A percentile compares a stretch with the other conserved stretches of the same genome.
Conservation (phyloP, 1,140 invertebrate species). For the Monochamus saltuarius region DNA sequence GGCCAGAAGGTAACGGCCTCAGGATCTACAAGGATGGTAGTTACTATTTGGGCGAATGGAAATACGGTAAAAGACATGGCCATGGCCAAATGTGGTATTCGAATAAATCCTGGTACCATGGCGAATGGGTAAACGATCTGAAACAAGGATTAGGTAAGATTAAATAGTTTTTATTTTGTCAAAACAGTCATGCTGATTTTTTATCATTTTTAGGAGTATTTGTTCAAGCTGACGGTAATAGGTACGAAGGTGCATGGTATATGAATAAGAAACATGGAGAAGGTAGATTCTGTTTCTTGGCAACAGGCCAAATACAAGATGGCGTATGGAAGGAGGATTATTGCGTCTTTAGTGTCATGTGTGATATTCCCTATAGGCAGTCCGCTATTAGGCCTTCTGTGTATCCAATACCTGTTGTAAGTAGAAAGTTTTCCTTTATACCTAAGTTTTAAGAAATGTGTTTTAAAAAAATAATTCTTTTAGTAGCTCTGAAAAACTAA, state of each 20-base stretch:
- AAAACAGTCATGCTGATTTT: conserved; percentile 1
- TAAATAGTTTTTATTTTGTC: neutral
- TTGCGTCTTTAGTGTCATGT: conserved; percentile 56
- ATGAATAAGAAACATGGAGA: conserved; percentile 58
- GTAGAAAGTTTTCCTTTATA: conserved; percentile 12
- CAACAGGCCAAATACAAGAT: conserved; percentile 61
- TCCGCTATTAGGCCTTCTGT: conserved; percentile 54
- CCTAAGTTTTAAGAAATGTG: too few species aligned
- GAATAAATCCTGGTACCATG: conserved; percentile 59
- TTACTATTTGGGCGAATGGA: conserved; percentile 65
- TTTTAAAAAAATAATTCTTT: too few species aligned
- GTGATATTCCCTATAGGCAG: conserved; percentile 59
- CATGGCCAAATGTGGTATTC: conserved; percentile 64
- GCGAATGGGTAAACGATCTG: conserved; percentile 55
- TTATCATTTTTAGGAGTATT: conserved; percentile 31
- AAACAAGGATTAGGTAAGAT: conserved; percentile 44
- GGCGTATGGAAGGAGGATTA: conserved; percentile 58
- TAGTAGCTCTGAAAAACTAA: too few species aligned
- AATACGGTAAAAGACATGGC: conserved; percentile 59
- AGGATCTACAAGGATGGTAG: conserved; percentile 58
- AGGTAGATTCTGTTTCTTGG: conserved; percentile 62
- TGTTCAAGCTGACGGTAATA: conserved; percentile 55
- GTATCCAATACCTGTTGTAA: conserved; percentile 59
- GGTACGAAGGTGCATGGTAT: conserved; percentile 63
- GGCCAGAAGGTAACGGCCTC: conserved; percentile 58